phyloP scores from a whole-genome alignment of 2,797 vertebrate species.

The Anguilla obscura region DNA sequence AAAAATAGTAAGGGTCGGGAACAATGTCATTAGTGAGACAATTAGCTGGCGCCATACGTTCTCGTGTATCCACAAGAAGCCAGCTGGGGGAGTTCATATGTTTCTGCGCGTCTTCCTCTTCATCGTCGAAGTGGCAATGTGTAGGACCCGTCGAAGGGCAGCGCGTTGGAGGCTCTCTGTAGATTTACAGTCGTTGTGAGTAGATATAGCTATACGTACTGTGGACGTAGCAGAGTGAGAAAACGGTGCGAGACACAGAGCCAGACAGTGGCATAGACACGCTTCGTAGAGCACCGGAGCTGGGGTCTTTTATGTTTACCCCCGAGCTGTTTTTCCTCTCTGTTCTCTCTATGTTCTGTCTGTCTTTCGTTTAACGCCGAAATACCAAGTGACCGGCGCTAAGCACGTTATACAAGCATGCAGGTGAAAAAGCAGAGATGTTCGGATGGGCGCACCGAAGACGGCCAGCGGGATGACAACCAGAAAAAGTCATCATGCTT shows the following conservation, averaged over 20 bases:
- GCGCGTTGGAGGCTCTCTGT: conserved; percentile 56
- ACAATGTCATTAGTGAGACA: conserved; percentile 55
- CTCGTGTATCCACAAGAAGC: conserved; percentile 46
- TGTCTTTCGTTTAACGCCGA: conserved; percentile 41
- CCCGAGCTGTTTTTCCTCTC: conserved; percentile 19
- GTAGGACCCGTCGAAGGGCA: conserved; percentile 43
- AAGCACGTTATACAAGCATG: conserved; percentile 63
- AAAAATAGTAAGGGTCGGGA: conserved; percentile 16
- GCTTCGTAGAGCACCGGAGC: conserved; percentile 52
- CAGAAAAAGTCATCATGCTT: conserved; percentile 85
- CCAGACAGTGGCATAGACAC: conserved; percentile 43
- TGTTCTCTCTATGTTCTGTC: conserved; percentile 14
- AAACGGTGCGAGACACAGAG: conserved; percentile 37
- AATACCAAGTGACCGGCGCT: conserved; percentile 52
- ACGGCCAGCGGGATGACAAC: conserved; percentile 75
- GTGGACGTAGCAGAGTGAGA: conserved; percentile 23
- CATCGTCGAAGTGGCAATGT: conserved; percentile 55
- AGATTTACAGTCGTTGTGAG: conserved; percentile 44
- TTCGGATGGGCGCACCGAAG: conserved; percentile 65
- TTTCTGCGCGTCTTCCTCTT: conserved; percentile 41
- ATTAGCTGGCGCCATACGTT: conserved; percentile 31
- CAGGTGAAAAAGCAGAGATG: conserved; percentile 78
- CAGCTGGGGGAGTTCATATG: conserved; percentile 55
- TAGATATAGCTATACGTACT: conserved; percentile 48
- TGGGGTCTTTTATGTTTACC: conserved; percentile 49